Conservation (phyloP, 2,888 invertebrate species). For the Cybosia mesomella region DNA sequence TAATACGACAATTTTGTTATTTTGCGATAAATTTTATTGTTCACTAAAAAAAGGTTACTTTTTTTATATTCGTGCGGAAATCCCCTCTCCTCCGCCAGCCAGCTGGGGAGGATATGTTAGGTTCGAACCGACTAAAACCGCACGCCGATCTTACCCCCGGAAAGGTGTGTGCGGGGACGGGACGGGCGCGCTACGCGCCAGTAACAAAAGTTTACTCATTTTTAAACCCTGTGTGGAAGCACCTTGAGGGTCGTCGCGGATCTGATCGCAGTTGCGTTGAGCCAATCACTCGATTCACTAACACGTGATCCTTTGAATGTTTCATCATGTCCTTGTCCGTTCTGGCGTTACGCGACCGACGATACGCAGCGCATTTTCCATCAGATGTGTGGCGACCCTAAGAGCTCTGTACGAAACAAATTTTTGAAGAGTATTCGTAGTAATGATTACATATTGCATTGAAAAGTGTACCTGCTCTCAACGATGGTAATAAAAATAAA, state of each 20-base stretch:
- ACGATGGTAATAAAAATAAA: not conserved
- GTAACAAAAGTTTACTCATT: not conserved
- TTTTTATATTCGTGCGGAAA: too few species aligned
- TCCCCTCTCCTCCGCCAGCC: too few species aligned
- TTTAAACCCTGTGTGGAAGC: not conserved
- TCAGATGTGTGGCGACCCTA: not conserved
- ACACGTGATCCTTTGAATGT: not conserved
- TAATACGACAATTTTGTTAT: not conserved
- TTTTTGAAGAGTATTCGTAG: not conserved
- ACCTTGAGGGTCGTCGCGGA: not conserved
- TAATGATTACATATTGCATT: not conserved
- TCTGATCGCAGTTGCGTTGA: not conserved
- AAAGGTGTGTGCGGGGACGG: too few species aligned
- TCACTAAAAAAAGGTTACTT: not conserved
- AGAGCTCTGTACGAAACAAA: not conserved
- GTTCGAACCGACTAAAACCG: too few species aligned
- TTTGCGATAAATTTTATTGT: not conserved
- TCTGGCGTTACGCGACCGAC: too few species aligned
- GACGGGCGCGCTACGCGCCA: too few species aligned
- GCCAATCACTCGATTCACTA: not conserved
- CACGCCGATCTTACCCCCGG: too few species aligned
- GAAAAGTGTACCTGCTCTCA: not conserved
- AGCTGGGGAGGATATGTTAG: too few species aligned
- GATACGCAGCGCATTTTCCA: not conserved
- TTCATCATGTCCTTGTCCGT: too few species aligned